Base-by-base conservation (phyloP, 2,113 vertebrate species). In the Brienomyrus brachyistius region DNA sequence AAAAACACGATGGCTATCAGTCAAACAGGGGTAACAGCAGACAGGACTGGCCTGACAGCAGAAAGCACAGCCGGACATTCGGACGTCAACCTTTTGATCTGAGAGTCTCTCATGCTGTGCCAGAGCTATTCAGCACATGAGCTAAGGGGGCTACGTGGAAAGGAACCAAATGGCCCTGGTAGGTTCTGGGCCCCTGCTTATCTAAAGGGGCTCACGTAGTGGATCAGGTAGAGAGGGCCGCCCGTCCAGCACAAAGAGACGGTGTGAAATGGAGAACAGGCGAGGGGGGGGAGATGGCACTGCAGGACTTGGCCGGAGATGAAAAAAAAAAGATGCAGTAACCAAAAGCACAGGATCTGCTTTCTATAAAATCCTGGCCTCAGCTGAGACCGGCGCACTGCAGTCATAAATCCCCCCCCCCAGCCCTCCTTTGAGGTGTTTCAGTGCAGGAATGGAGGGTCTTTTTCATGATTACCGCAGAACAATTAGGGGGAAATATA, bases 331-430 rank as follows among this genome's bases (percentile, higher is more conserved):
- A 54, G 86, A 35, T 15, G 27, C 92, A 90, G 88, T 4, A 86
- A 82, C 48, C 94, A 88, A 92, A 91, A 91, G 88, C 62, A 84
- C 31, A 93, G 85, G 51, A 93, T 92, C 95, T 95, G 94, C 93
- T 95, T 94, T 95, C 92, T 92, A 95, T 96, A 95, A 95, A 94
- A 91, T 93, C 91, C 94, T 86, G 83, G 83, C 83, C 83, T 86
- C 83, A 91, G 91, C 91, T 91, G 92, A 95, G 93, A 93, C 93
- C 92, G 92, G 92, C 92, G 82, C 89, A 93, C 94, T 92, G 93
- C 92, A 92, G 94, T 93, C 94, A 94, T 95, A 95, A 95, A 95
- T 95, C 86, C 91, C 91, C 50, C 89, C 8, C n/a, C 35, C 62
- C 62, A 62, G 8, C n/a, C 70, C 70, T 35, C 74, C 48, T 27